A percentile compares a stretch with the other conserved stretches of the same genome.
Conservation (phyloP, 1,140 invertebrate species). For the Mizuhopecten yessoensis region DNA sequence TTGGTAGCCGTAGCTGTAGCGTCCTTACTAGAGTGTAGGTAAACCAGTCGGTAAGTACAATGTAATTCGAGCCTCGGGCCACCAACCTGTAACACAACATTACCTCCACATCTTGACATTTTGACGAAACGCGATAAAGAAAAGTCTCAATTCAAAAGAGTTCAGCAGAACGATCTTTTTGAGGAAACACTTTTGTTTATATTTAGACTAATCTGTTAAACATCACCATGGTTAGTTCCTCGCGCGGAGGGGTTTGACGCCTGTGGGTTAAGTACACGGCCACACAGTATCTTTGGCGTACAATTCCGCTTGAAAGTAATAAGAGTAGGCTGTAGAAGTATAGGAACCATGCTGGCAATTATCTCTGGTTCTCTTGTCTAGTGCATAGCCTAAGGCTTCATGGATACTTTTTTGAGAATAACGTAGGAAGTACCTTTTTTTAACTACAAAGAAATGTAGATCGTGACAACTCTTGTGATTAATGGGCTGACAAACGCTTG, state of each 20-base stretch:
- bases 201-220: background rate
- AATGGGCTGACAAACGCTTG: background rate
- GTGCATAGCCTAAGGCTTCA: background rate
- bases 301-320: slow-evolving; percentile 13
- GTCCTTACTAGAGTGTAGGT: too few species aligned
- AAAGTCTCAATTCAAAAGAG: background rate
- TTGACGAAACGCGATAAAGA: background rate
- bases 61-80: background rate
- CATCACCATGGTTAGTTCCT: background rate
- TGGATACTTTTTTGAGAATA: background rate
- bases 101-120: background rate
- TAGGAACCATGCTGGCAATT: background rate
- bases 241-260: background rate
- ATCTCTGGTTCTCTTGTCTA: background rate
- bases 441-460: background rate
- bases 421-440: background rate
- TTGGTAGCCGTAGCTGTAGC: too few species aligned
- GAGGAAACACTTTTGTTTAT: slow-evolving; percentile 26
- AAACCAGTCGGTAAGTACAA: too few species aligned
- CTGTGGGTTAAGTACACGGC: slow-evolving; percentile 12
- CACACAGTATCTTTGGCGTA: background rate
- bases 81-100: background rate
- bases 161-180: background rate
- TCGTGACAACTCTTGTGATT: slow-evolving; percentile 25
- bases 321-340: background rate